phyloP scores from a whole-genome alignment of 2,113 vertebrate species.

The Phrynocephalus versicolor region DNA sequence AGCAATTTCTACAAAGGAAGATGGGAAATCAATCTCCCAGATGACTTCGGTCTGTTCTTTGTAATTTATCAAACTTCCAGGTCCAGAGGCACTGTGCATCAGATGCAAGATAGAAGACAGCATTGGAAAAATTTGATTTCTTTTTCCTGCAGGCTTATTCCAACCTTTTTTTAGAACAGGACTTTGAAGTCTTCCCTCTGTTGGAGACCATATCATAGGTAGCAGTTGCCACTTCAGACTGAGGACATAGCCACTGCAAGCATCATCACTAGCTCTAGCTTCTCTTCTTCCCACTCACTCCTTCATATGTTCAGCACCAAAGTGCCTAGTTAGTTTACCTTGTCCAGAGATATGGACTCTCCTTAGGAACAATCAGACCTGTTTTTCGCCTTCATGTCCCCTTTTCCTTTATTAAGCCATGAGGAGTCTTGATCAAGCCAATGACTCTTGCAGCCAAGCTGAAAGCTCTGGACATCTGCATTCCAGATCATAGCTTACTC shows the following conservation, averaged over 20 bases:
- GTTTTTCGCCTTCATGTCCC: background rate
- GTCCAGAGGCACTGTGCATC: too few species aligned
- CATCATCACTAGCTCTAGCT: background rate
- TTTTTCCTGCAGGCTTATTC: too few species aligned
- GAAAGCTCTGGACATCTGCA: background rate
- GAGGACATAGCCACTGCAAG: background rate
- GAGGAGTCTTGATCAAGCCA: background rate
- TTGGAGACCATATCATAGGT: too few species aligned
- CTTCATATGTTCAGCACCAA: background rate
- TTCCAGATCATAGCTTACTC: background rate
- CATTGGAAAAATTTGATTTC: too few species aligned
- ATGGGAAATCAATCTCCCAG: background rate
- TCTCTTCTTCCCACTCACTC: background rate
- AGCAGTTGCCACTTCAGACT: too few species aligned
- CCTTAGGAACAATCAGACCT: background rate
- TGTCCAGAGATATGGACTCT: background rate
- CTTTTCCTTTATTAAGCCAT: background rate
- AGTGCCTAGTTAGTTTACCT: background rate
- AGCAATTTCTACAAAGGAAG: slow-evolving; percentile 22
- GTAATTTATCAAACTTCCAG: background rate
- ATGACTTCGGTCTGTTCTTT: background rate
- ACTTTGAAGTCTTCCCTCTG: too few species aligned
- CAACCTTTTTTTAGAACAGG: too few species aligned
- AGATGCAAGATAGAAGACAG: background rate
- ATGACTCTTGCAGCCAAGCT: background rate